These are phyloP conservation scores for Drosophila subquinaria DNA, from an alignment of 2,888 invertebrate species.

Conservation along the genomic window DNA sequence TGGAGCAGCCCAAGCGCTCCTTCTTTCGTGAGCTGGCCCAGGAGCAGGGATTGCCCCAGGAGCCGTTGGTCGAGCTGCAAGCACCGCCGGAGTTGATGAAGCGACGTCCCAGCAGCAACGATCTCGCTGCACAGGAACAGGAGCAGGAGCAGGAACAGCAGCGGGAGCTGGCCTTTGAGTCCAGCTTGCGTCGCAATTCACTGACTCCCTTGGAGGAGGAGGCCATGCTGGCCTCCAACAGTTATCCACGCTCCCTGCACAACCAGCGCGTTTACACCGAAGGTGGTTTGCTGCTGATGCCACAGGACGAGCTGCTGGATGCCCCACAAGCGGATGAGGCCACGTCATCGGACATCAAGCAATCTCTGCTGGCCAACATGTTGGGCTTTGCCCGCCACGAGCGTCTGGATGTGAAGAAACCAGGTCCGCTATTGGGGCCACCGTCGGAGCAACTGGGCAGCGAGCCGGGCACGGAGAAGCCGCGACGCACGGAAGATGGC, in stretches of 20 bases:
- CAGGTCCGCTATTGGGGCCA: conserved; percentile 91
- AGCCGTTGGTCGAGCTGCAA: conserved; percentile 42
- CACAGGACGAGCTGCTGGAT: conserved; percentile 82
- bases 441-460: conserved; percentile 59
- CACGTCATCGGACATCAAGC: conserved; percentile 45
- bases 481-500: conserved; percentile 44
- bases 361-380: conserved; percentile 87
- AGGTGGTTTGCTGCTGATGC: conserved; percentile 87
- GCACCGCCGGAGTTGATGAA: conserved; percentile 50
- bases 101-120: conserved; percentile 48
- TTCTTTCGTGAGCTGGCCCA: conserved; percentile 81
- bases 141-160: background rate
- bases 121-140: conserved; percentile 18
- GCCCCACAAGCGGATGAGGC: conserved; percentile 56
- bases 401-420: conserved; percentile 96
- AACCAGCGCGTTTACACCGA: conserved; percentile 87
- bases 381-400: conserved; percentile 95
- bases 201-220: conserved; percentile 81
- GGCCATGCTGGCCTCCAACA: conserved; percentile 83
- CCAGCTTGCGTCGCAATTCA: conserved; percentile 75
- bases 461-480: conserved; percentile 68
- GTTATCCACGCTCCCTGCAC: conserved; percentile 64
- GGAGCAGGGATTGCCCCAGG: conserved; percentile 67
- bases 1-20: conserved; percentile 56
- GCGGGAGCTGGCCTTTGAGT: conserved; percentile 61